Conservation (phyloP, 2,888 invertebrate genomes). For the Andrena chrysosceles region DNA sequence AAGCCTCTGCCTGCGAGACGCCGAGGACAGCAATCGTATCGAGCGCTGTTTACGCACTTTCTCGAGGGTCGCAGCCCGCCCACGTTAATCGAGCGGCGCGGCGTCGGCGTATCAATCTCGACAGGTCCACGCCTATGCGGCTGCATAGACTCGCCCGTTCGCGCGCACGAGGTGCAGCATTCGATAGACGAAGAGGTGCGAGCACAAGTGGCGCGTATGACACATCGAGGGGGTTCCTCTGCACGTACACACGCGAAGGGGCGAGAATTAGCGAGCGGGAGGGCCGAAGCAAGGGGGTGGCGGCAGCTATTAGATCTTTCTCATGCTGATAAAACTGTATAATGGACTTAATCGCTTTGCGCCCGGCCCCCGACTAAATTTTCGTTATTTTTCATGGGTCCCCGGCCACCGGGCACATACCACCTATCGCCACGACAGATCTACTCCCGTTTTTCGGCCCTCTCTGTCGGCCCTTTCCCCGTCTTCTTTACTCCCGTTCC, state of each 20-base stretch:
- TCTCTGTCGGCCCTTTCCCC: slow-evolving; percentile 45
- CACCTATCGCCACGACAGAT: slow-evolving; percentile 78
- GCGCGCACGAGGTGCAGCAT: slow-evolving; percentile 10
- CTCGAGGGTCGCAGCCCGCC: neutral
- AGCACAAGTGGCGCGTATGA: slow-evolving; percentile 81
- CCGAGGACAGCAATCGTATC: neutral
- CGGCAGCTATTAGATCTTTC: slow-evolving; percentile 83
- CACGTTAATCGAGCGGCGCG: neutral
- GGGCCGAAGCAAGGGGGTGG: slow-evolving; percentile 60
- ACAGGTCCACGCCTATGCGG: slow-evolving; percentile 33
- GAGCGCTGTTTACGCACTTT: neutral
- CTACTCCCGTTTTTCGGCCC: slow-evolving; percentile 70
- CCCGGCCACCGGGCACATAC: slow-evolving; percentile 70
- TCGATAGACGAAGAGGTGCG: slow-evolving; percentile 64
- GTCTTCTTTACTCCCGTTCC: slow-evolving; percentile 45
- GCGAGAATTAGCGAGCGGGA: slow-evolving; percentile 70
- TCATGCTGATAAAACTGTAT: slow-evolving; percentile 84
- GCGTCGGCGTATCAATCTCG: slow-evolving; percentile 1
- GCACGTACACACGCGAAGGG: slow-evolving; percentile 47
- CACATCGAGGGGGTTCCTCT: slow-evolving; percentile 71
- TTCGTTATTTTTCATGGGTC: slow-evolving; percentile 84
- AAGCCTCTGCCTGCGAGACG: neutral
- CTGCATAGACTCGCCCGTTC: neutral
- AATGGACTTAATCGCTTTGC: slow-evolving; percentile 84
- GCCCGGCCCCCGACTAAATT: slow-evolving; percentile 80